Percentiles rank a stretch among this genome's conserved stretches.
These are phyloP conservation scores for Oceanodroma tethys DNA, from an alignment of 2,113 vertebrate genomes.

Conservation along the genomic window DNA sequence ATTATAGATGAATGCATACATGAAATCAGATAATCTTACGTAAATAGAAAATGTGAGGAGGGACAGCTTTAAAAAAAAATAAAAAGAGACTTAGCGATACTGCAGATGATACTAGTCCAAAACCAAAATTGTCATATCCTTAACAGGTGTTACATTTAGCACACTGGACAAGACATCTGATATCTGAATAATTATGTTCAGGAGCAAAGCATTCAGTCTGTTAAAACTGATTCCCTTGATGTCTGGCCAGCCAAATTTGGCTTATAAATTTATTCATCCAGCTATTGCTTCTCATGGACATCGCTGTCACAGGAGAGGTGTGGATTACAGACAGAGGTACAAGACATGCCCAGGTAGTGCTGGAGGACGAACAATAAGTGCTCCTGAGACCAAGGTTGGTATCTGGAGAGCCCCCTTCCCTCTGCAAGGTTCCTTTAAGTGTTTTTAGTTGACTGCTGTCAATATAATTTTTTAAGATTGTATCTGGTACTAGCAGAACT, in stretches of 20 bases:
- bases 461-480: neutral
- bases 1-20: neutral
- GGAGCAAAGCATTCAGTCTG: neutral
- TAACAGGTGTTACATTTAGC: neutral
- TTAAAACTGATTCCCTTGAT: neutral
- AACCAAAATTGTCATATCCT: neutral
- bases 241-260: neutral
- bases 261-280: neutral
- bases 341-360: neutral
- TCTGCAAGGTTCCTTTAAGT: neutral
- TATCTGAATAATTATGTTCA: conserved; percentile 20
- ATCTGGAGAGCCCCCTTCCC: neutral
- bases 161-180: neutral
- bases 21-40: neutral
- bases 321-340: neutral
- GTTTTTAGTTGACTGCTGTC: neutral
- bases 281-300: neutral
- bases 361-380: neutral
- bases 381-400: neutral
- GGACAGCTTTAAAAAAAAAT: neutral
- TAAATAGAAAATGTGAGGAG: neutral
- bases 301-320: neutral
- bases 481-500: neutral
- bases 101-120: neutral
- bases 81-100: neutral